Base-by-base conservation (phyloP, 2,888 invertebrate genomes). In the Linnaemya tessellans region DNA sequence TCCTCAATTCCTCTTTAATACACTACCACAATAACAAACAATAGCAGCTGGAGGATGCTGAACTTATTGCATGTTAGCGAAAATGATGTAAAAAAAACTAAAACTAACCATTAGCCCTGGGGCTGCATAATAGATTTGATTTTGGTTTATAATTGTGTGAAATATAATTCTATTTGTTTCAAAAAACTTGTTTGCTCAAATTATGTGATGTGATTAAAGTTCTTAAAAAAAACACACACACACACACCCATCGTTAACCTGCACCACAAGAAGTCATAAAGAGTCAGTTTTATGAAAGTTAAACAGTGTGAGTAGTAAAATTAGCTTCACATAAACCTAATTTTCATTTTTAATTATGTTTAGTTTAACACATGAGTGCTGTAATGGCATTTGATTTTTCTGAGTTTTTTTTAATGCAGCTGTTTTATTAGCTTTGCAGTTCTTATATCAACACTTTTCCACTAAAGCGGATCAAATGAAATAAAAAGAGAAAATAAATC, bases 361-460 rank as follows among this genome's bases (percentile, higher is more conserved):
- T 85, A 73, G 62, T 74, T 85, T 81, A 78, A 85, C 81, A 74
- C 81, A 81, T 85, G 81, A 81, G 74, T 82, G 78, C 30, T 77
- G 80, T 74, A 74, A 74, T 68, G 58, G 46, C 74, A 60, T n/a
- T 22, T 71, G 43, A 58, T 77, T 65, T 77, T 56, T 46, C 20
- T 58, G 60, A 60, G 49, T 30, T 2, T 46, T 51, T 68, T 38
- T 49, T 54, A 30, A 54, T 64, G 64, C 5, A 22, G 11, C n/a
- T 64, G 2, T 25, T 62, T 15, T 51, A 38, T 22, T 20, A 30
- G 18, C 25, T 60, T 64, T 35, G n/a, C 25, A 49, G 15, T 68
- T 46, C 15, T 9, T 35, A 20, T 22, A 22, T 8, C 49, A 77
- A 8, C 43, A 8, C 22, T 41, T 67, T 58, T 51, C 5, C 9